Evolutionary conservation across 2,888 invertebrate genomes (phyloP).

Genomic region (Ptilodon capucinus): DNA sequence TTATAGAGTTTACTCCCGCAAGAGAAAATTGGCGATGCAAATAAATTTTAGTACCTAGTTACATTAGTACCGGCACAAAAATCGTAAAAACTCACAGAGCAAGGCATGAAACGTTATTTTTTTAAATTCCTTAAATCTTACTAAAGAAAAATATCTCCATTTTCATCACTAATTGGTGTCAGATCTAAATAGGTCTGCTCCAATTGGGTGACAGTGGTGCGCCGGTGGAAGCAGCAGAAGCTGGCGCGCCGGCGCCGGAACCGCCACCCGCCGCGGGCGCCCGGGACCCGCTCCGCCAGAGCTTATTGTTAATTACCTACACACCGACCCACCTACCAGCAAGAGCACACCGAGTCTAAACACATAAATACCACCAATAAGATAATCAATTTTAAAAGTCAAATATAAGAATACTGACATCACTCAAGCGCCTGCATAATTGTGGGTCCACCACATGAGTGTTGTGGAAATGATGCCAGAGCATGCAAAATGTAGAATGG

Average conservation of each 20-base stretch:
- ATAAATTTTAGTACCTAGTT: too few species aligned
- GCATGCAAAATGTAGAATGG: too few species aligned
- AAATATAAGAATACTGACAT: too few species aligned
- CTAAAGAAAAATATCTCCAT: background rate
- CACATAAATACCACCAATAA: background rate
- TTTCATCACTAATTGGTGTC: background rate
- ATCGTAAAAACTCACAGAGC: too few species aligned
- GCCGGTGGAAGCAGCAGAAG: background rate
- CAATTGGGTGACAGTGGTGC: background rate
- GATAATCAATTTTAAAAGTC: too few species aligned
- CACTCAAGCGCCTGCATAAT: too few species aligned
- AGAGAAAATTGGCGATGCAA: too few species aligned
- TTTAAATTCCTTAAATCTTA: background rate
- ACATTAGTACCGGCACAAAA: too few species aligned
- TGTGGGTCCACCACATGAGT: too few species aligned
- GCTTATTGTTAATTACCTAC: conserved; percentile 69
- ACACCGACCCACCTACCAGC: conserved; percentile 31
- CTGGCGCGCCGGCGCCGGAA: conserved; percentile 25
- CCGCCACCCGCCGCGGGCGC: conserved; percentile 37
- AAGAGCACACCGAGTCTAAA: conserved; percentile 22
- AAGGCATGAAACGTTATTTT: too few species aligned
- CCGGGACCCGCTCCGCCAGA: conserved; percentile 26
- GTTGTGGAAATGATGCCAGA: too few species aligned
- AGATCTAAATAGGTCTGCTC: conserved; percentile 1
- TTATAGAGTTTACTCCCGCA: too few species aligned